Evolutionary conservation across 2,888 invertebrate species (phyloP).

Genomic region (Andrena fulva): DNA sequence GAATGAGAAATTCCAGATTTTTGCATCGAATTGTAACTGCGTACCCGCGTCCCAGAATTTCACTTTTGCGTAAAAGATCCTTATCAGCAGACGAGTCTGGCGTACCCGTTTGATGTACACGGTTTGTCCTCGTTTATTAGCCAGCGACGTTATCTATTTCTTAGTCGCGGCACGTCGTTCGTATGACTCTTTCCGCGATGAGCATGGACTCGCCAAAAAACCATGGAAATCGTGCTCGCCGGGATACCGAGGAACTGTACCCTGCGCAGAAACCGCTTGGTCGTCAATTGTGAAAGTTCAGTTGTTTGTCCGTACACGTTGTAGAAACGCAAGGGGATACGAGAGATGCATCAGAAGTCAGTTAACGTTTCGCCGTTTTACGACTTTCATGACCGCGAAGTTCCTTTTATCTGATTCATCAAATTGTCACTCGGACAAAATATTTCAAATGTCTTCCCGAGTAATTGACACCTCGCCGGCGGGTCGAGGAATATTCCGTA

Average conservation of each 20-base stretch:
- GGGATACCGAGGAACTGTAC: constrained; percentile 53
- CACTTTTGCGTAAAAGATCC: constrained; percentile 5
- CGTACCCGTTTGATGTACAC: neutral
- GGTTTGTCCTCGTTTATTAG: constrained; percentile 49
- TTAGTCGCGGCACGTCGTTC: constrained; percentile 64
- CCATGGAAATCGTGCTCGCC: constrained; percentile 57
- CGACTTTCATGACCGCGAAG: neutral
- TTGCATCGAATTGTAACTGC: no score
- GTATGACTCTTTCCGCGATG: constrained; percentile 49
- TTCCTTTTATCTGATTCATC: constrained; percentile 3
- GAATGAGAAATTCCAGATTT: no score
- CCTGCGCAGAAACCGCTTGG: constrained; percentile 16
- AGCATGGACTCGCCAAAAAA: constrained; percentile 52
- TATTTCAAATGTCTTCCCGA: neutral
- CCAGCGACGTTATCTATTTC: constrained; percentile 58
- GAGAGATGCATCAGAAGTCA: constrained; percentile 27
- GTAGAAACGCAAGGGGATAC: constrained; percentile 30
- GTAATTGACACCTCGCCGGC: no score
- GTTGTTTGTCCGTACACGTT: constrained; percentile 52
- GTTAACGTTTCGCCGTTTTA: constrained; percentile 9
- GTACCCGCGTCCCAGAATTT: constrained; percentile 2
- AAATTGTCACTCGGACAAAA: neutral
- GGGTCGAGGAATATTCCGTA: no score
- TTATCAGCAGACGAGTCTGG: neutral
- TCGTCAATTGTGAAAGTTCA: constrained; percentile 62